Conservation (phyloP, 2,113 vertebrate species). For the Gorsachius goisagi region DNA sequence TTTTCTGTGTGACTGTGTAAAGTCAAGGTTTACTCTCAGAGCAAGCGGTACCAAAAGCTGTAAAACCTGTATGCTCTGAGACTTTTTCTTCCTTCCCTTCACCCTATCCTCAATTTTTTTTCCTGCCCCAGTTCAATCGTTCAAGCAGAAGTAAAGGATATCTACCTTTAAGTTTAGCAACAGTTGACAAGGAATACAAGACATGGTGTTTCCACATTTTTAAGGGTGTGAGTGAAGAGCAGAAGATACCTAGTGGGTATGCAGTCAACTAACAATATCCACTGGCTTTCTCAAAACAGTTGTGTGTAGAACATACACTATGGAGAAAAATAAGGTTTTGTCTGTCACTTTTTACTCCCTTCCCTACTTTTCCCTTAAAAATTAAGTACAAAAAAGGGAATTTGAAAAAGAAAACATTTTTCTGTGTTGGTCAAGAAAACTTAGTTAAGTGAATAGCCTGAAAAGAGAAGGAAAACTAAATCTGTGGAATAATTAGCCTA, state of each 20-base stretch:
- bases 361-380: background rate
- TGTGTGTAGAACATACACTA: background rate
- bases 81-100: background rate
- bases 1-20: background rate
- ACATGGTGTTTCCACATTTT: background rate
- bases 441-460: background rate
- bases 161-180: background rate
- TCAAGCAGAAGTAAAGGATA: background rate
- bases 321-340: background rate
- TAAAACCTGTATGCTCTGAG: background rate
- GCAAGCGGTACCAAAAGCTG: background rate
- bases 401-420: background rate
- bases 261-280: background rate
- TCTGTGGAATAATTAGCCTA: background rate
- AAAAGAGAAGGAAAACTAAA: background rate
- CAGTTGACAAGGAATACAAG: background rate
- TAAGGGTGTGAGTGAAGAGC: background rate
- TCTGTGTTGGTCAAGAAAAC: background rate
- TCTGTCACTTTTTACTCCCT: accelerated
- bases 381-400: background rate
- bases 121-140: accelerated
- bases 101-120: background rate
- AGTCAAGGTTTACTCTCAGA: background rate
- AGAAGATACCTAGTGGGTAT: background rate
- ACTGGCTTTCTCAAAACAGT: background rate